phyloP scores from a whole-genome alignment of 2,888 invertebrate genomes.

The Apocheima hispidaria region DNA sequence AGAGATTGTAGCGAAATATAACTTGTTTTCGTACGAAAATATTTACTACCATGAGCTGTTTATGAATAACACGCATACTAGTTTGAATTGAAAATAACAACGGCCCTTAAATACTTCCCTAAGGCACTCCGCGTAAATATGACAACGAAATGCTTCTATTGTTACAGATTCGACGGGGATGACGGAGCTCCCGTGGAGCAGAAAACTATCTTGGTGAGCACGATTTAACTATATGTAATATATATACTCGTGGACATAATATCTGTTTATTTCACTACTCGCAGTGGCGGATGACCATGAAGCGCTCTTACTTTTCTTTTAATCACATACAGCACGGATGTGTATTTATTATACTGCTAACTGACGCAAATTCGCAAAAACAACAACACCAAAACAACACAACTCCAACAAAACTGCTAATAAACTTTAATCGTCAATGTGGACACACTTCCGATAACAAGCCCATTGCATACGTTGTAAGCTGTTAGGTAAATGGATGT shows the following conservation, averaged over 20 bases:
- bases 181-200: slow-evolving; percentile 55
- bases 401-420: too few relatives aligned
- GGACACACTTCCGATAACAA: too few relatives aligned
- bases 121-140: slow-evolving; percentile 31
- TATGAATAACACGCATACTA: slow-evolving; percentile 23
- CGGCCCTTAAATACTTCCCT: slow-evolving; percentile 37
- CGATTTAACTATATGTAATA: slow-evolving; percentile 1
- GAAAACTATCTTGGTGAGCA: slow-evolving; percentile 69
- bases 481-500: too few relatives aligned
- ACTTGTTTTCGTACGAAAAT: slow-evolving; percentile 26
- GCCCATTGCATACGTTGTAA: too few relatives aligned
- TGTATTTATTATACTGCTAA: too few relatives aligned
- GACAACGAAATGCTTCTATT: slow-evolving; percentile 47
- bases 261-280: not conserved
- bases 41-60: slow-evolving; percentile 21
- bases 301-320: too few relatives aligned
- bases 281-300: too few relatives aligned
- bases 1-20: slow-evolving; percentile 16
- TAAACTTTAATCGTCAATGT: too few relatives aligned
- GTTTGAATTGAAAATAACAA: slow-evolving; percentile 40
- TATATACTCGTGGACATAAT: not conserved
- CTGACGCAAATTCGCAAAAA: too few relatives aligned
- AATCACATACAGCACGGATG: too few relatives aligned
- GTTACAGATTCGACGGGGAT: slow-evolving; percentile 75
- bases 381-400: too few relatives aligned